A percentile compares a stretch with the other conserved stretches of the same genome.
Evolutionary conservation across 2,888 invertebrate genomes (phyloP).

Genomic region (Panzeria rudis): DNA sequence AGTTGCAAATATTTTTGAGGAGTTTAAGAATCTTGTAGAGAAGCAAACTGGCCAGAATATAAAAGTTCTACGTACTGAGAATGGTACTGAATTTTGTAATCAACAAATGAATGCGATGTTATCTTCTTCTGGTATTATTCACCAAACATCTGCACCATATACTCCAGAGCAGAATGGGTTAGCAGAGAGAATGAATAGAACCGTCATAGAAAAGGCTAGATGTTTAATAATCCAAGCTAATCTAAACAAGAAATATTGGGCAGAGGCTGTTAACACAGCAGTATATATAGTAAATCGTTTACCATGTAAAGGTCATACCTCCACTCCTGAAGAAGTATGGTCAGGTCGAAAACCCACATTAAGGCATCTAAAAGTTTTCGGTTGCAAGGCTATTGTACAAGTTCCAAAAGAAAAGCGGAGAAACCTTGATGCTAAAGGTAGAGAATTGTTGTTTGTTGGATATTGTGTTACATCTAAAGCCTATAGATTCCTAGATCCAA

Average conservation of each 20-base stretch:
- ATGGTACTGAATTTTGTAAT: slow-evolving; percentile 8
- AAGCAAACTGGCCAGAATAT: too few relatives aligned
- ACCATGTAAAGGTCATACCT: too few relatives aligned
- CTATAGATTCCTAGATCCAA: background rate
- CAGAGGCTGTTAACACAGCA: too few relatives aligned
- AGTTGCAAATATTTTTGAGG: background rate
- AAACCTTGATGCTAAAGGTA: too few relatives aligned
- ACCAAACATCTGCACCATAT: background rate
- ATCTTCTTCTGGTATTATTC: slow-evolving; percentile 10
- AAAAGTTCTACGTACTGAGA: too few relatives aligned
- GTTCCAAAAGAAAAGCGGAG: slow-evolving; percentile 13
- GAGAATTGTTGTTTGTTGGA: too few relatives aligned
- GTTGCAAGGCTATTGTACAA: slow-evolving; percentile 56
- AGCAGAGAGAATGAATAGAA: slow-evolving; percentile 45
- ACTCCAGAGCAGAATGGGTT: slow-evolving; percentile 40
- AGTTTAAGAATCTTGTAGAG: background rate
- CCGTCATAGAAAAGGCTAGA: too few relatives aligned
- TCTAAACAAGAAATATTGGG: too few relatives aligned
- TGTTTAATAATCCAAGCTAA: slow-evolving; percentile 31
- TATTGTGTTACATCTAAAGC: too few relatives aligned
- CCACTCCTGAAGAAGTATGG: slow-evolving; percentile 58
- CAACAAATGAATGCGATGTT: background rate
- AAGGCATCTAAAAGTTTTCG: slow-evolving; percentile 48
- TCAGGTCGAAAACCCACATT: slow-evolving; percentile 46
- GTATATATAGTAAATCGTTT: too few relatives aligned